Evolutionary conservation across 1,140 invertebrate species (phyloP).

Genomic region (Zaprionus ornatus): DNA sequence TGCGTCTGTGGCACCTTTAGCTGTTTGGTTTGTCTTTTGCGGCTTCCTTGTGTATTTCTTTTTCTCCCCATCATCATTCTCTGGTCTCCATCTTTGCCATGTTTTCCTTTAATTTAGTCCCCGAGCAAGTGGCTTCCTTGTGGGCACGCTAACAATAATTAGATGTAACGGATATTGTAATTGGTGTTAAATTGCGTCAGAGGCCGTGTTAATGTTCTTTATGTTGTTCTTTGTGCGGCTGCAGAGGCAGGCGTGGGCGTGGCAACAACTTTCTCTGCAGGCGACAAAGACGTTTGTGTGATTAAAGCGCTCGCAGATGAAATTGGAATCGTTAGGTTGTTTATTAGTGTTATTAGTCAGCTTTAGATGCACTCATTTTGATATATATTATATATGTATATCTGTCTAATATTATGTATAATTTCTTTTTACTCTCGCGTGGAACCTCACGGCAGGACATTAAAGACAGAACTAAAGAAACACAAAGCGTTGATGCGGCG

Average conservation of each 20-base stretch:
- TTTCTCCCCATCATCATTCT: neutral
- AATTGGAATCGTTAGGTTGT: neutral
- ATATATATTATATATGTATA: neutral
- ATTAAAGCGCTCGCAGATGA: neutral
- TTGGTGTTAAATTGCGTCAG: slow-evolving; percentile 83
- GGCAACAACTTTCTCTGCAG: neutral
- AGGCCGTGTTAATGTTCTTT: slow-evolving; percentile 70
- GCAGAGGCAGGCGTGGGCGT: slow-evolving; percentile 4
- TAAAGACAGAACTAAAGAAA: slow-evolving; percentile 46
- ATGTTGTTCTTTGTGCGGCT: slow-evolving; percentile 27
- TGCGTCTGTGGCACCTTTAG: slow-evolving; percentile 37
- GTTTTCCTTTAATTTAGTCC: slow-evolving; percentile 79
- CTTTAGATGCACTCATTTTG: neutral
- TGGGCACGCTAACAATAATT: slow-evolving; percentile 77
- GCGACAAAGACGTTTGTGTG: neutral
- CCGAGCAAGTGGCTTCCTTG: slow-evolving; percentile 67
- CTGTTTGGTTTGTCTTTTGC: slow-evolving; percentile 48
- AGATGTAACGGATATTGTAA: slow-evolving; percentile 84
- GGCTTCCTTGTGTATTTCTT: slow-evolving; percentile 35
- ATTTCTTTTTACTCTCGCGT: slow-evolving; percentile 20
- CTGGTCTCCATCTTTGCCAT: slow-evolving; percentile 17
- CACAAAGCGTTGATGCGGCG: slow-evolving; percentile 2
- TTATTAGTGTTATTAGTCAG: neutral
- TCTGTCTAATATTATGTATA: neutral
- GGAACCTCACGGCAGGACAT: slow-evolving; percentile 45